Evolutionary conservation across 2,888 invertebrate species (phyloP), one percentile per base, ranked within the genome.

Genomic region (Anagyrus pseudococci): DNA sequence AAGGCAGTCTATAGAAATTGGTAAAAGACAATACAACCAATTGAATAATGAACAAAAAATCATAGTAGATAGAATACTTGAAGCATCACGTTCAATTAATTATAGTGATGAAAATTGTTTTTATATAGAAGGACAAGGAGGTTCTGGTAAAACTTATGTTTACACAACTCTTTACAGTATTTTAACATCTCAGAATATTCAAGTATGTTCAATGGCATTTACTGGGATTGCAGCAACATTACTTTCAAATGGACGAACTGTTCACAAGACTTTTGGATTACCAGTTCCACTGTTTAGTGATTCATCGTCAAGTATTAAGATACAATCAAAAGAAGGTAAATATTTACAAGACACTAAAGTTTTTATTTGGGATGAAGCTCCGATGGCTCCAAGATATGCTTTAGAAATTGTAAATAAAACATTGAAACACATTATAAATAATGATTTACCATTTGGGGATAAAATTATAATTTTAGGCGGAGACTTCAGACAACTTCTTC

Each of bases 331-430:
- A 43, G 15, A 43, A n/a, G 43, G 7, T 43, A 17, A 43, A 8
- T n/a, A 13, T 43, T 43, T 43, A 13, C 7, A 43, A 17, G n/a
- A 4, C 7, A 43, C 6, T 43, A 15, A 43, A 8, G 17, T 68
- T 44, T 69, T 70, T 17, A 69, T 69, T 47, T 69, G 67, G 66
- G 70, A 72, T 64, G 70, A 71, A 17, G 17, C 17, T 43, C 17
- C 43, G 15, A 43, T 43, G 43, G 43, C 43, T 13, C 15, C 15
- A 13, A 17, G 17, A 43, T 17, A 43, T 17, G 15, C n/a, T n/a
- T 8, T 43, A 6, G 43, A 43, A 43, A 17, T 17, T 15, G 4
- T 43, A 6, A 17, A 43, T 43, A 4, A 17, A 8, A 8, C 7
- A 4, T 17, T 43, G 4, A 8, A 17, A 13, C 10, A 43, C n/a